Evolutionary conservation across 1,140 invertebrate genomes (phyloP), one percentile per base, ranked within the genome.

Genomic region (Anadara kagoshimensis): DNA sequence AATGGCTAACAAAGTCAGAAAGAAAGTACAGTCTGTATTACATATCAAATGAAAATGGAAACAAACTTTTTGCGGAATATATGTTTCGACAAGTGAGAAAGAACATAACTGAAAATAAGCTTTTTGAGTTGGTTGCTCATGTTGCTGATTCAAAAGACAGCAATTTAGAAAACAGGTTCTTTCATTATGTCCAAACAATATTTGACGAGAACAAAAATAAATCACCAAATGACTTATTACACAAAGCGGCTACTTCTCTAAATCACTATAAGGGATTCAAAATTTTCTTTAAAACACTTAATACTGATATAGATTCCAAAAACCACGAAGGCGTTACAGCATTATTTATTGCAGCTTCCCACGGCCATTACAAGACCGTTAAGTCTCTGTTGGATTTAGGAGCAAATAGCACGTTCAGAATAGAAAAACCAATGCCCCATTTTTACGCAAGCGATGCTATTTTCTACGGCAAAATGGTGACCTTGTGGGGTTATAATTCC

Each of bases 401-500:
- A n/a, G 59, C 59, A 47, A 49, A 62, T 18, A 11, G 4, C 4
- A 1, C 29, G 3, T 62, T 62, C 26, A 47, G 1, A 11, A 24
- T 62, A 1, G n/a, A 5, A 47, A 3, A 47, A 47, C 5, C 43
- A 20, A 3, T 2, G 2, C 7, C 7, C 2, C 2, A 36, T 36
- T 36, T 36, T 7, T 7, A 0, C 24, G 24, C 5, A 16, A 10
- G 24, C 36, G n/a, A 69, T 12, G 29, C 41, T 10, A 45, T 69
- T 8, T 1, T 12, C 7, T 41, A 59, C 0, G 44, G 41, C 10
- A 69, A 58, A 36, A 49, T 47, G n/a, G 8, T 58, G 29, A 36
- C 26, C 26, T 59, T 20, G 47, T 69, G 67, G 45, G 67, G 67
- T 22, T 69, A 69, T 26, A 69, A 51, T 44, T 8, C 61, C 14